These are phyloP conservation scores for Florisuga fusca DNA, from an alignment of 2,797 vertebrate species.

Conservation along the genomic window DNA sequence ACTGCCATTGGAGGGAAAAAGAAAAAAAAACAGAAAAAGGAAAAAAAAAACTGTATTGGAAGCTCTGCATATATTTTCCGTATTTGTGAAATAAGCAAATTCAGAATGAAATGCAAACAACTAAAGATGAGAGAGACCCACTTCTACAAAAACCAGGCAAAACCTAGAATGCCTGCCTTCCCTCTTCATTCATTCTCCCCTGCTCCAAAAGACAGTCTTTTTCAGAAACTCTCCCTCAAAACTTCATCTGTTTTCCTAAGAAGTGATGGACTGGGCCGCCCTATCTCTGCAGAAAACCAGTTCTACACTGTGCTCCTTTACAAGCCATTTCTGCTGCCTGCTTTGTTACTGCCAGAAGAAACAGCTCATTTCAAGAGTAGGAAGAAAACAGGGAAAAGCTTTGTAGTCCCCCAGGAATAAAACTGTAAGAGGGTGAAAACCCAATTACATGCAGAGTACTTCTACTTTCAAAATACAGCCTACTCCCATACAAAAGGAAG, in stretches of 20 bases:
- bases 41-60: not conserved
- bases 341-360: not conserved
- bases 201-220: not conserved
- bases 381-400: not conserved
- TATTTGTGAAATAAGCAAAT: not conserved
- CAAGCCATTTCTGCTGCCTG: not conserved
- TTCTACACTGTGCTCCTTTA: not conserved
- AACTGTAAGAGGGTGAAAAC: not conserved
- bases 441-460: not conserved
- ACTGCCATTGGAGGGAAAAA: slow-evolving; percentile 79
- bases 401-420: not conserved
- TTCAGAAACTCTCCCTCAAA: not conserved
- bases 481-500: not conserved
- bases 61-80: not conserved
- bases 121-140: not conserved
- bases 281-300: not conserved
- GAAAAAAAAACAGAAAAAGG: not conserved
- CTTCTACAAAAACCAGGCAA: not conserved
- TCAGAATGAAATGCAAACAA: not conserved
- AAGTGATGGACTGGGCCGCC: not conserved
- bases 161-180: not conserved
- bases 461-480: not conserved
- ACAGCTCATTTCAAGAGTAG: not conserved
- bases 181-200: not conserved
- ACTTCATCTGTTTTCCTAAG: not conserved